Percentiles rank a stretch among this genome's conserved stretches.
Conservation (phyloP, 2,797 vertebrate genomes). For the Simalia tracyae region DNA sequence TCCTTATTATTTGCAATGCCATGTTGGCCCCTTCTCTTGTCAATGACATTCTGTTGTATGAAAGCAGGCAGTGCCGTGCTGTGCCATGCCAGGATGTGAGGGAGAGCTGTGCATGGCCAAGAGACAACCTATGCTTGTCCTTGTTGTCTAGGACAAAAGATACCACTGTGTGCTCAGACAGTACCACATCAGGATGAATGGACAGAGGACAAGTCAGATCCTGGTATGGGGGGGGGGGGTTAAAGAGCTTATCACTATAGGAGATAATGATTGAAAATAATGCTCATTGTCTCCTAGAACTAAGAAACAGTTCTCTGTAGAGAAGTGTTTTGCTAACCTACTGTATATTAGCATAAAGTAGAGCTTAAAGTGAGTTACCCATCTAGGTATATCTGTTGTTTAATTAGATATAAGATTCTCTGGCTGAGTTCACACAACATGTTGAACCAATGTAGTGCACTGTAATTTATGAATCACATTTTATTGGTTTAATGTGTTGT, state of each 20-base stretch:
- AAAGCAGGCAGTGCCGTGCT: background rate
- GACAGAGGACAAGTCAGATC: background rate
- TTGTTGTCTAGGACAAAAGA: slow-evolving; percentile 28
- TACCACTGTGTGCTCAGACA: background rate
- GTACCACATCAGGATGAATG: background rate
- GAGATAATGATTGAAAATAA: background rate
- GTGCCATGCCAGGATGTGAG: accelerated
- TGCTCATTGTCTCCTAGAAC: background rate
- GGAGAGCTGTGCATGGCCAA: background rate
- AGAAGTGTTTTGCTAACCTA: background rate
- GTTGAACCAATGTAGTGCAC: background rate
- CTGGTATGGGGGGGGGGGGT: background rate
- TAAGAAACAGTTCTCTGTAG: background rate
- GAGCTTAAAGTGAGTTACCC: background rate
- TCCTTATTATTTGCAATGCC: background rate
- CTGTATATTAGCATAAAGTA: background rate
- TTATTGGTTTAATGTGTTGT: no score
- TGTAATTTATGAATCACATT: no score
- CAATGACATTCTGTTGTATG: background rate
- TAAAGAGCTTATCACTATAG: background rate
- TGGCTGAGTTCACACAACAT: no score
- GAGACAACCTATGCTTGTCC: background rate
- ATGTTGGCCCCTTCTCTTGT: background rate
- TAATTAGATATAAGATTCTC: no score
- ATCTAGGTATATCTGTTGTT: background rate